Base-by-base conservation (phyloP, 2,797 vertebrate species). In the Silurus lanzhouensis region DNA sequence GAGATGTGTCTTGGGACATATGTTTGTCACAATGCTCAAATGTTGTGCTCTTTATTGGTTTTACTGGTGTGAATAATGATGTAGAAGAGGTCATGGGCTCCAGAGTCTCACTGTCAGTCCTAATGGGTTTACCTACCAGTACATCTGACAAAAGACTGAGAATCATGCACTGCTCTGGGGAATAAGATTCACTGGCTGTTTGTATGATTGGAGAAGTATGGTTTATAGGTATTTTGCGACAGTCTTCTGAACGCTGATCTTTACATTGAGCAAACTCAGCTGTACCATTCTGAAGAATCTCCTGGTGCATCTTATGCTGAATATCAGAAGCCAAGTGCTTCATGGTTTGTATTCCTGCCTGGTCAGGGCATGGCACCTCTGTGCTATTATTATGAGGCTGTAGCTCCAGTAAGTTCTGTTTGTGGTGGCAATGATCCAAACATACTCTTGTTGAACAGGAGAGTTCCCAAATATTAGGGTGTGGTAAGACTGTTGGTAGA, bases 141-240 rank as follows among this genome's bases (percentile, higher is more conserved):
- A 38, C 57, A 6, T 77, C 57, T 60, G 55, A 13, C 60, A 27
- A 58, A 77, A 77, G 74, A 38, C 27, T 76, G 74, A 25, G 22
- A 27, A 8, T 20, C 55, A 57, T 31, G 74, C 25, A 58, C 17
- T 58, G 25, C 14, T 27, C n/a, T 57, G 52, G 72, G 19, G 27
- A 77, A 77, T 60, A 38, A 13, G 19, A 77, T 60, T 10, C 57
- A 31, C 74, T 76, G 74, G 52, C 31, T 76, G 8, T 76, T 76
- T 31, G 52, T 31, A 38, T 27, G 27, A 38, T 77, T 12, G 1
- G 52, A 57, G 48, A 57, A 17, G 15, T 25, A 58, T 20, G 14
- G 25, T 31, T 25, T 20, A 31, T 17, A 27, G 15, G 8, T 27
- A 14, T 27, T 76, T 58, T 76, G 52, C 1, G 8, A 19, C 74